Evolutionary conservation across 2,888 invertebrate genomes (phyloP).

Genomic region (Agriopis marginaria): DNA sequence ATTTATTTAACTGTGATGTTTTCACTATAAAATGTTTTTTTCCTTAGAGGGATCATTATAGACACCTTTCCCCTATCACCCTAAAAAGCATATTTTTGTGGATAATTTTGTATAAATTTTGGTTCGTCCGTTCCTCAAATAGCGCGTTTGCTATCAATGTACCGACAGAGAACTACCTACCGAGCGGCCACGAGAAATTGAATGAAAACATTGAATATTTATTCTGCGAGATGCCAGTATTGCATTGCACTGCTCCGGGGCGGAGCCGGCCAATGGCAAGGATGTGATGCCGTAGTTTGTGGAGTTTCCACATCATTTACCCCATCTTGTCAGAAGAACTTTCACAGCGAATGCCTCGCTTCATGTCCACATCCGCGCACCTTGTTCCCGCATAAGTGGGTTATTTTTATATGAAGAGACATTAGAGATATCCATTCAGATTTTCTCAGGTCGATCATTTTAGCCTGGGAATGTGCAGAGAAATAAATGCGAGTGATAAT

Average conservation of each 20-base stretch:
- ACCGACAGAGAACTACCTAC: slow-evolving; percentile 50
- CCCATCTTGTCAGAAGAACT: neutral
- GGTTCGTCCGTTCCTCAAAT: slow-evolving; percentile 43
- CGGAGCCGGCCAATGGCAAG: slow-evolving; percentile 40
- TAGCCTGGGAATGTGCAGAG: no score
- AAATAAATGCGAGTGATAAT: no score
- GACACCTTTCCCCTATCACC: no score
- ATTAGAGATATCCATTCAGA: neutral
- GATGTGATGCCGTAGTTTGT: slow-evolving; percentile 21
- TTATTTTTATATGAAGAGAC: neutral
- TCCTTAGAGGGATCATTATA: no score
- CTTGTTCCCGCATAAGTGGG: neutral
- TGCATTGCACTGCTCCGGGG: slow-evolving; percentile 60
- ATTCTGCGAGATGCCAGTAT: slow-evolving; percentile 72
- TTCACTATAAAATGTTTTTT: no score
- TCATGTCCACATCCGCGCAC: neutral
- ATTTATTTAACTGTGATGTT: no score
- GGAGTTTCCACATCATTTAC: slow-evolving; percentile 1
- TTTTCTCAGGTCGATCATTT: no score
- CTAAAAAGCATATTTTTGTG: neutral
- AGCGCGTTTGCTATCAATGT: slow-evolving; percentile 55
- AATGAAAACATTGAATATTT: slow-evolving; percentile 85
- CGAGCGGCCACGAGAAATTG: slow-evolving; percentile 68
- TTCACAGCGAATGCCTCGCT: neutral
- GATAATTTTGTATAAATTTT: slow-evolving; percentile 12